Percentiles rank a stretch among this genome's conserved stretches.
Evolutionary conservation across 2,113 vertebrate species (phyloP).

Genomic region (Spermophilus dauricus): DNA sequence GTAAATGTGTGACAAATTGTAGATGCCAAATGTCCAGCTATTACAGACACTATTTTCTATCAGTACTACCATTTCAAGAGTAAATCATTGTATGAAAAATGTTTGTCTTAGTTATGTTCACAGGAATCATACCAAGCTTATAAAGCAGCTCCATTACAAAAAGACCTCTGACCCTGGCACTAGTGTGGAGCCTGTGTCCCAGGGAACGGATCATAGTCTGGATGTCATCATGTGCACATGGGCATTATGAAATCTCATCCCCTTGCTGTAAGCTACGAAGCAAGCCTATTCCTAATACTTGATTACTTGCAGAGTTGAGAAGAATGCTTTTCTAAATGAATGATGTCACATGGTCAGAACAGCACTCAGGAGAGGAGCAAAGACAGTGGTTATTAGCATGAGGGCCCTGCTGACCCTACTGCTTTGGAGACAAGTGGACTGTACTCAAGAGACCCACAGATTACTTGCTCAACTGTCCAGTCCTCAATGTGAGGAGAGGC

Average conservation of each 20-base stretch:
- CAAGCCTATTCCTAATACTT: background rate
- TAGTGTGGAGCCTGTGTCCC: too few relatives aligned
- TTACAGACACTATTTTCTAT: background rate
- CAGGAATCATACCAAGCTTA: background rate
- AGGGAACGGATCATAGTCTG: too few relatives aligned
- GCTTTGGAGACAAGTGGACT: background rate
- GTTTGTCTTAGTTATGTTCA: background rate
- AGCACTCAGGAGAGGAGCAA: background rate
- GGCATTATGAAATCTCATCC: background rate
- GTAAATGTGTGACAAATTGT: background rate
- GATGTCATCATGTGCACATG: background rate
- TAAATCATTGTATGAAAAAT: background rate
- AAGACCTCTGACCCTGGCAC: background rate
- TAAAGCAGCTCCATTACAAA: background rate
- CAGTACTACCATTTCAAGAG: background rate
- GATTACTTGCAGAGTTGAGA: background rate
- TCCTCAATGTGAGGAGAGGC: background rate
- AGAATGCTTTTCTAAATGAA: background rate
- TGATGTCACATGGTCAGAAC: background rate
- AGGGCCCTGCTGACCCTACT: background rate
- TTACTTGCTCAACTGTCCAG: background rate
- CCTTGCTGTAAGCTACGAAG: background rate
- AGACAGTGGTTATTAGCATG: background rate
- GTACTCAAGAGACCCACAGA: background rate
- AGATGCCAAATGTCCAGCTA: background rate